Evolutionary conservation across 2,888 invertebrate genomes (phyloP).

Genomic region (Metopia argyrocephala): DNA sequence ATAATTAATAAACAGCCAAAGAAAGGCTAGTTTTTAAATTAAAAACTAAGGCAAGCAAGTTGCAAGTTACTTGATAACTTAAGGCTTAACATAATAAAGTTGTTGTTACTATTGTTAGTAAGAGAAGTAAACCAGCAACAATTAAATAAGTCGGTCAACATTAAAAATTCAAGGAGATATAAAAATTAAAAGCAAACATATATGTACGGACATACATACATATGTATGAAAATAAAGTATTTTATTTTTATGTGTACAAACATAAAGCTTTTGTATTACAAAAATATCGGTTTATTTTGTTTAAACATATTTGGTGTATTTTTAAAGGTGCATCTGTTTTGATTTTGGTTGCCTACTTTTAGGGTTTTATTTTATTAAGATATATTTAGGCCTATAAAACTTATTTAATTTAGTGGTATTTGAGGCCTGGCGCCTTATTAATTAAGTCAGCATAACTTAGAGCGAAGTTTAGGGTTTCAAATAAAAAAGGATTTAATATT

Average conservation of each 20-base stretch:
- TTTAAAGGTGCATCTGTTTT: no score
- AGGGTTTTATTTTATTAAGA: no score
- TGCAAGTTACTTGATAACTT: background rate
- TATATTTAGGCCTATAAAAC: no score
- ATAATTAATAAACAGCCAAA: background rate
- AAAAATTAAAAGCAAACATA: background rate
- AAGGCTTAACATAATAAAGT: background rate
- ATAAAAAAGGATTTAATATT: no score
- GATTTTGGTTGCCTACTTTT: no score
- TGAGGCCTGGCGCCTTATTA: no score
- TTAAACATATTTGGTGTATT: no score
- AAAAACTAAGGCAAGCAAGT: background rate
- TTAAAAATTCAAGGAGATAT: slow-evolving; percentile 31
- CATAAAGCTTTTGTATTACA: no score
- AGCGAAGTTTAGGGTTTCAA: no score
- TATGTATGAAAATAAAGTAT: background rate
- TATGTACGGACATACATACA: background rate
- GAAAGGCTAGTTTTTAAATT: slow-evolving; percentile 2
- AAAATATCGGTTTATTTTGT: no score
- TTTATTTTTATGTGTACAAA: background rate
- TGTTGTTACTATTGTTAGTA: slow-evolving; percentile 24
- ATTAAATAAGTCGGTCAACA: slow-evolving; percentile 53
- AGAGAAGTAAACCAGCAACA: background rate
- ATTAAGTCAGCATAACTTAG: no score
- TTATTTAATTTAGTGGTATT: no score